phyloP scores from a whole-genome alignment of 2,797 vertebrate genomes.

The Lepus townsendii region DNA sequence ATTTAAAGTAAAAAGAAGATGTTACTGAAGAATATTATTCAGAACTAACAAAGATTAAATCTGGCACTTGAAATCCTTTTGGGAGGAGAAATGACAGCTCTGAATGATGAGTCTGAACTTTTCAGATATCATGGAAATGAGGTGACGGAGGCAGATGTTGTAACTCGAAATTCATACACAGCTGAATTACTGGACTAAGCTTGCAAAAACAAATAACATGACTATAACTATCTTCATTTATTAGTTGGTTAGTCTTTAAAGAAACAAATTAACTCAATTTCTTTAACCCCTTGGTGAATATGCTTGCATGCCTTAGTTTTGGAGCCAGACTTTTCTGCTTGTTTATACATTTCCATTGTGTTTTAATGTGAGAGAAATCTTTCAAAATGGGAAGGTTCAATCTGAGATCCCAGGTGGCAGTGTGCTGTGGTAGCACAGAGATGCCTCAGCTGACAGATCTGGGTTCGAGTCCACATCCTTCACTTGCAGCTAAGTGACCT shows the following conservation, averaged over 20 bases:
- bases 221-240: background rate
- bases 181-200: background rate
- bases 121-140: background rate
- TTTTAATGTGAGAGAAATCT: background rate
- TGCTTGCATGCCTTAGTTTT: background rate
- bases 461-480: background rate
- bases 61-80: background rate
- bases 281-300: slow-evolving; percentile 3
- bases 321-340: background rate
- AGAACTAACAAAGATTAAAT: slow-evolving; percentile 24
- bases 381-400: background rate
- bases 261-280: slow-evolving; percentile 17
- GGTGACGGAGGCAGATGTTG: background rate
- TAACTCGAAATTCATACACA: background rate
- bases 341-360: slow-evolving; percentile 29
- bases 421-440: background rate
- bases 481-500: background rate
- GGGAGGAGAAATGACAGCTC: background rate
- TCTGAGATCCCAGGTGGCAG: background rate
- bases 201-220: slow-evolving; percentile 4
- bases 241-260: background rate
- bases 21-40: background rate
- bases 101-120: background rate
- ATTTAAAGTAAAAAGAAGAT: slow-evolving; percentile 28
- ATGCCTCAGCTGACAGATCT: background rate